Percentiles rank a stretch among this genome's conserved stretches.
phyloP scores from a whole-genome alignment of 2,113 vertebrate genomes.

The Psilopsiagon aymara region DNA sequence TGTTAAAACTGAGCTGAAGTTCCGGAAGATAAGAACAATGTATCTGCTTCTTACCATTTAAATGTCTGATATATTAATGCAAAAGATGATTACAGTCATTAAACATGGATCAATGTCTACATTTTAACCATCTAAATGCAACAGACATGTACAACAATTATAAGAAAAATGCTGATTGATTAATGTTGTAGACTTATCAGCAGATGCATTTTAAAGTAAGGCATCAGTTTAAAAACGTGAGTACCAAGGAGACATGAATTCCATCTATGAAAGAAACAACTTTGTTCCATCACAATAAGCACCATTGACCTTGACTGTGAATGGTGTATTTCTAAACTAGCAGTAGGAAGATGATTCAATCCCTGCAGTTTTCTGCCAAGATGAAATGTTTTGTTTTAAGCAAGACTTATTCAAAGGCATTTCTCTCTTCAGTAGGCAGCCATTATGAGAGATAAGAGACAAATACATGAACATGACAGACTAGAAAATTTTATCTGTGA shows the following conservation, averaged over 20 bases:
- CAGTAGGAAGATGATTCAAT: constrained; percentile 67
- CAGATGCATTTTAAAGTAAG: constrained; percentile 62
- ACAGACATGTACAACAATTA: constrained; percentile 18
- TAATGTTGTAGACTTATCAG: constrained; percentile 43
- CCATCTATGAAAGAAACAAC: constrained; percentile 45
- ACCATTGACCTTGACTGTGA: constrained; percentile 68
- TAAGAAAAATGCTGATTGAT: constrained; percentile 66
- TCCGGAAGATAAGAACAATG: neutral
- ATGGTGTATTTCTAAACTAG: constrained; percentile 69
- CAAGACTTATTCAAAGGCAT: constrained; percentile 40
- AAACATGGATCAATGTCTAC: constrained; percentile 20
- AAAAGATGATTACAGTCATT: constrained; percentile 43
- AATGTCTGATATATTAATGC: constrained; percentile 6
- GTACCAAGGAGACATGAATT: constrained; percentile 33
- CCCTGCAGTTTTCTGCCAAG: constrained; percentile 45
- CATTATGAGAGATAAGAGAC: neutral
- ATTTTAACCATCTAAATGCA: constrained; percentile 22
- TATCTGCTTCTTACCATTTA: constrained; percentile 13
- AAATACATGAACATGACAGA: neutral
- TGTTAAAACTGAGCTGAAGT: neutral
- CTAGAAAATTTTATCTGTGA: neutral
- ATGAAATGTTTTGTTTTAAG: constrained; percentile 65
- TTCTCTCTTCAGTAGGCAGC: constrained; percentile 40
- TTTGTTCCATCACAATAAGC: constrained; percentile 70
- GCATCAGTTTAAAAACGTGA: constrained; percentile 46